Base-by-base conservation (phyloP, 2,797 vertebrate genomes). In the Meda fulgida region DNA sequence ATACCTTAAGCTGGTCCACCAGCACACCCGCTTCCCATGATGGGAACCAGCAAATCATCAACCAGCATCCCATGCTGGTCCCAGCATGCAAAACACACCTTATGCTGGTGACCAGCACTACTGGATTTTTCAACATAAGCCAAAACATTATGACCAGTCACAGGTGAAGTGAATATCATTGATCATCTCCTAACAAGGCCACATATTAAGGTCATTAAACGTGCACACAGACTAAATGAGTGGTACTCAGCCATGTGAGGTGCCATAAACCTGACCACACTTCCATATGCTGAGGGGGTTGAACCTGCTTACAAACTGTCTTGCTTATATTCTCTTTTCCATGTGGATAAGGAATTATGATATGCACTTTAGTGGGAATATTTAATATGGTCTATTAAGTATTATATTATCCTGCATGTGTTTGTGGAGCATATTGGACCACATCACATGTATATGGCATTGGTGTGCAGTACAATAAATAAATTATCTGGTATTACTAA, bases 271-370 rank as follows among this genome's bases (percentile, higher is more conserved):
- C 31, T 46, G 51, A 55, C 4, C 65, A 40, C 4, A 40, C 65
- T 80, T 58, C 79, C 43, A 58, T 83, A 82, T 19, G 86, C 83
- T 83, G 73, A 83, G 34, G 67, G 83, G 79, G 48, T 40, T 55
- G 9, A 81, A 51, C 38, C 66, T 65, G 3, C 3, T 72, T 72
- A 72, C 14, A 72, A 75, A 75, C 5, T 7, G 29, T 31, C 63
- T 65, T 18, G 63, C 14, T 65, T 16, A 65, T 18, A 65, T 65
- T 65, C 63, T 65, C 26, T 31, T 65, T 65, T 65, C 29, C 29
- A 19, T 18, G 29, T 31, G 29, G 29, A 29, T 31, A 31, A 31
- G 60, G 60, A 65, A 65, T 65, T 31, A 29, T 63, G 16, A 16
- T 29, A 31, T 31, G 18, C 3, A 14, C 7, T 31, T 65, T 31